Percentiles rank a stretch among this genome's conserved stretches.
Evolutionary conservation across 2,797 vertebrate species (phyloP).

Genomic region (Harpagifer antarcticus): DNA sequence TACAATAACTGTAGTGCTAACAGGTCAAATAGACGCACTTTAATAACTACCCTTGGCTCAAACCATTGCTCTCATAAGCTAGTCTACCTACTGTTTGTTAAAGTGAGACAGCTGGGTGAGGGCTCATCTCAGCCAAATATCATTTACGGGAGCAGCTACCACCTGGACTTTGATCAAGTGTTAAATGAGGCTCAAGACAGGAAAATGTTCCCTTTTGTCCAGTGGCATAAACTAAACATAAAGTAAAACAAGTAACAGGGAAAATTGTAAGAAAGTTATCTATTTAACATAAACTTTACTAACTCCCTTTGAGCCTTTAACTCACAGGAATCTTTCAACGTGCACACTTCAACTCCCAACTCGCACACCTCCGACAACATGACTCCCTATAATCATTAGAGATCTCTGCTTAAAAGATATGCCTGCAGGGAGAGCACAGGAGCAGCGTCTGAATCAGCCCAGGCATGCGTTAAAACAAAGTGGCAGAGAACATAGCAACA

Average conservation of each 20-base stretch:
- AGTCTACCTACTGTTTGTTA: constrained; percentile 38
- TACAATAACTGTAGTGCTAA: not conserved
- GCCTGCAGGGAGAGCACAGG: constrained; percentile 75
- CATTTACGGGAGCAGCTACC: constrained; percentile 62
- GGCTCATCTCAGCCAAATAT: constrained; percentile 63
- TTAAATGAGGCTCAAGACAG: constrained; percentile 52
- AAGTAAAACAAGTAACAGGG: constrained; percentile 15
- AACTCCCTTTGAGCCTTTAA: constrained; percentile 16
- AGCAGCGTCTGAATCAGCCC: constrained; percentile 81
- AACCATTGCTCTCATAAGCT: constrained; percentile 6
- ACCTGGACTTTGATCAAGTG: constrained; percentile 67
- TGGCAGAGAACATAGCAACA: constrained; percentile 62
- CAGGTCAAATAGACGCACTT: constrained; percentile 19
- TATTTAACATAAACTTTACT: constrained; percentile 18
- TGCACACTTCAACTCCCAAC: constrained; percentile 52
- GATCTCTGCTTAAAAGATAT: constrained; percentile 79
- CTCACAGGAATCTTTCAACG: constrained; percentile 19
- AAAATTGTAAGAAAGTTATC: constrained; percentile 20
- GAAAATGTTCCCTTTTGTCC: constrained; percentile 43
- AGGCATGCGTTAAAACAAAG: constrained; percentile 86
- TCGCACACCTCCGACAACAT: constrained; percentile 63
- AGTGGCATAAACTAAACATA: constrained; percentile 7
- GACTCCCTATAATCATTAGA: constrained; percentile 83
- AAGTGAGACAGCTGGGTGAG: constrained; percentile 50
- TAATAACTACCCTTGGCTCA: constrained; percentile 33